Base-by-base conservation (phyloP, 64 coral and sea anemone species). In the Hydrozoanthus tunicans region DNA sequence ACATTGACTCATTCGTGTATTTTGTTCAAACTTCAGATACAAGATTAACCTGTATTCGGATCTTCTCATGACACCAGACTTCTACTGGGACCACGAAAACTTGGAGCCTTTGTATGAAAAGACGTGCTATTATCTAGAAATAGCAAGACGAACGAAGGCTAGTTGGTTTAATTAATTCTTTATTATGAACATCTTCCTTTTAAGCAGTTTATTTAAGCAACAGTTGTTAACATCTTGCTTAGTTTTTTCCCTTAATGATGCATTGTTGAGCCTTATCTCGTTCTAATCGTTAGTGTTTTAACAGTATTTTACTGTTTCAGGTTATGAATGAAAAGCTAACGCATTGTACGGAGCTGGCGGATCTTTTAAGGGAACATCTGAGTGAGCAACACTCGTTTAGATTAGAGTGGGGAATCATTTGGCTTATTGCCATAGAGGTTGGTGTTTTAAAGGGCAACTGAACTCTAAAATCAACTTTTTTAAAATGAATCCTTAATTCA, bases 351-450 rank as follows among this genome's bases (percentile, higher is more conserved):
- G 92, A 96, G 81, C 68, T 96, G 52, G 94, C 92, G 4, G 94
- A 96, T 59, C 85, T 96, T 15, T 78, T 96, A 6, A 80, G 94
- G n/a, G 90, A 92, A 81, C 94, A 96, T 65, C 79, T 93, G 17
- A 93, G 89, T 88, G 94, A 96, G 64, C 81, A 91, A 52, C 94
- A 96, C 73, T 93, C 91, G 4, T 93, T 93, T 56, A 93, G 81
- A 78, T 77, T 96, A 72, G 94, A 96, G 71, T 96, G 94, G 94
- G 94, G 94, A 80, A 96, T 96, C 73, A 96, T 96, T 79, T 92
- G 86, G 68, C 88, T 93, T 1, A 96, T 96, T 79, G 80, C 94
- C 59, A 90, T 96, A 57, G 94, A 96, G 91, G 94, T 96, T 70
- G 26, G 77, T 71, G 51, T 26, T 52, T 17, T 83, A 70, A 43